Evolutionary conservation across 1,140 invertebrate species (phyloP), one percentile per base, ranked within the genome.

Genomic region (Phenacoccus solenopsis): DNA sequence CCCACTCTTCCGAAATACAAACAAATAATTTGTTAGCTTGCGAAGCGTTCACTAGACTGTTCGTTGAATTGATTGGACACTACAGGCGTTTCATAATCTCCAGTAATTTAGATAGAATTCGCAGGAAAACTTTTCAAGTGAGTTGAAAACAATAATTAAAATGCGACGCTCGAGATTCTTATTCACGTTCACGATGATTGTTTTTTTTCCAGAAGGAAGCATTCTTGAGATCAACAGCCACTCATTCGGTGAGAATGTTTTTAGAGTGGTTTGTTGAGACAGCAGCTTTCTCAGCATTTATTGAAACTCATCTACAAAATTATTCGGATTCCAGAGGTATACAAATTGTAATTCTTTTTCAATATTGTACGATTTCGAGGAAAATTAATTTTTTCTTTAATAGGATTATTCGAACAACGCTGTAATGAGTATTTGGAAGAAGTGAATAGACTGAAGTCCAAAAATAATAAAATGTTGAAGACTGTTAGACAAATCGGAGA

Each of bases 251-350:
- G 22, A 82, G 84, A 72, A 83, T 85, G 70, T 90, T 91, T 77
- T 80, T 91, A 9, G 87, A 90, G 73, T 91, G 89, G 89, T 92
- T 93, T 78, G 85, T 86, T 0, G 88, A 91, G 77, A 91, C 90
- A 9, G 86, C 89, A 16, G 90, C 91, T 88, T 93, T 91, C 76
- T 75, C 77, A 57, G 73, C 75, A 28, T 83, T 82, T 72, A 75
- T 82, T 4, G 59, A 64, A 27, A 25, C 25, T 25, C 59, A 27
- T 20, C 25, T 20, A 38, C n/a, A n/a, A n/a, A 9, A n/a, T 64
- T 64, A 9, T 5, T 24, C 59, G 3, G 59, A 64, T 24, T 64
- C 59, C 2, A 64, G 59, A 49, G 20, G 38, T 49, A 9, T n/a
- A 10, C 32, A 38, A 38, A 64, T 10, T 24, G 13, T 22, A 24